phyloP scores from a whole-genome alignment of 2,113 vertebrate species.

The Corythornis madagascariensis region DNA sequence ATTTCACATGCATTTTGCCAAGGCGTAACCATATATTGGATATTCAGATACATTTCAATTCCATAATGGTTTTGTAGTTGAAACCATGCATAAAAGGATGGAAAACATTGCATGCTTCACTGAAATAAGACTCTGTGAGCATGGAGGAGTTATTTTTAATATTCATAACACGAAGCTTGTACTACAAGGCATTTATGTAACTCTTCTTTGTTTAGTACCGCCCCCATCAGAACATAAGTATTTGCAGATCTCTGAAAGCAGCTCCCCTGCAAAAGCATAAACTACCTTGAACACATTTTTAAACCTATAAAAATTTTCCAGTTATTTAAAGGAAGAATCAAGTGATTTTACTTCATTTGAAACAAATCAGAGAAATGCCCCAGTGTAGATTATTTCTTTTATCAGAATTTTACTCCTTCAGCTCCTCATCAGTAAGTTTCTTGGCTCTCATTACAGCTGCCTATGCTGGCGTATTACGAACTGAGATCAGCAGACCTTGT shows the following conservation, averaged over 20 bases:
- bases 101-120: neutral
- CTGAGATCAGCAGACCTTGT: neutral
- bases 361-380: neutral
- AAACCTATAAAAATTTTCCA: neutral
- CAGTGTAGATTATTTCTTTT: neutral
- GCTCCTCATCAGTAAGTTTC: neutral
- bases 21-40: neutral
- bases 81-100: slow-evolving; percentile 24
- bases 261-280: neutral
- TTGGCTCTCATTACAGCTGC: neutral
- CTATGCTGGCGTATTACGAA: neutral
- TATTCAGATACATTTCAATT: neutral
- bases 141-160: slow-evolving; percentile 34
- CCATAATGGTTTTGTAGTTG: neutral
- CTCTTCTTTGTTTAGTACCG: slow-evolving; percentile 34
- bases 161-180: neutral
- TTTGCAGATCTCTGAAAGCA: neutral
- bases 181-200: slow-evolving; percentile 13
- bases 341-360: neutral
- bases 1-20: neutral
- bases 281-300: neutral
- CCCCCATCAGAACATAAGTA: slow-evolving; percentile 10
- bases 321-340: neutral
- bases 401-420: neutral
- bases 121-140: slow-evolving; percentile 9